These are phyloP conservation scores for Eurystomus gularis DNA, from an alignment of 2,113 vertebrate species.

Conservation along the genomic window DNA sequence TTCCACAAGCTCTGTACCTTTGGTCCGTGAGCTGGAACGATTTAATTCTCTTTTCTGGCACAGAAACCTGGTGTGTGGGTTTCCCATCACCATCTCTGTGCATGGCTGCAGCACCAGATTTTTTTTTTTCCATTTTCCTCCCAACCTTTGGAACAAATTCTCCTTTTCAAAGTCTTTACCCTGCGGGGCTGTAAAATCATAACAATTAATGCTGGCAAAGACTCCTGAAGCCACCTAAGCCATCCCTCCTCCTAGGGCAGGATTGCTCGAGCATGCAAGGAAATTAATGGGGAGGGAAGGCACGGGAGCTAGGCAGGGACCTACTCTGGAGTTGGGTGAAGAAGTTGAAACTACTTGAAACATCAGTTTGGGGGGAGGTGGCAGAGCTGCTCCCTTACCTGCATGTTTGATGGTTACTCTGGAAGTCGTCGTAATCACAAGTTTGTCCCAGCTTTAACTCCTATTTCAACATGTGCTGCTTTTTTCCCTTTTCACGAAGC, in stretches of 20 bases:
- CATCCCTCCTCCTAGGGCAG: neutral
- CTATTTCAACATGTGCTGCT: neutral
- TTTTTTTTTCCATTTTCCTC: neutral
- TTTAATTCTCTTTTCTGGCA: neutral
- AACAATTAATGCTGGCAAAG: constrained; percentile 43
- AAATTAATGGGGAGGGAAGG: neutral
- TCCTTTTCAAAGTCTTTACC: neutral
- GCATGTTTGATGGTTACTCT: fast-evolving
- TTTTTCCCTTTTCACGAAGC: neutral
- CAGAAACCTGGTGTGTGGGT: fast-evolving
- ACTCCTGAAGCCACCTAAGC: constrained; percentile 18
- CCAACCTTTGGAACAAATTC: neutral
- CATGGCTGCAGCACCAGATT: fast-evolving
- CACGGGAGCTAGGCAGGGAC: neutral
- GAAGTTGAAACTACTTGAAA: neutral
- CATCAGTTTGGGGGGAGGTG: neutral
- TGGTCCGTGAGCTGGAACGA: fast-evolving
- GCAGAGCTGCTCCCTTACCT: neutral
- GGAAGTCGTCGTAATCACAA: neutral
- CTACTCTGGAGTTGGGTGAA: neutral
- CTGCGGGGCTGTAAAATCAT: neutral
- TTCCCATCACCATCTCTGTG: neutral
- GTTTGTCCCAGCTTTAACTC: neutral
- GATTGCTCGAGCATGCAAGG: neutral
- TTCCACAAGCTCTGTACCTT: fast-evolving